These are phyloP conservation scores for Nasonia longicornis DNA, from an alignment of 1,140 invertebrate genomes.

Conservation along the genomic window DNA sequence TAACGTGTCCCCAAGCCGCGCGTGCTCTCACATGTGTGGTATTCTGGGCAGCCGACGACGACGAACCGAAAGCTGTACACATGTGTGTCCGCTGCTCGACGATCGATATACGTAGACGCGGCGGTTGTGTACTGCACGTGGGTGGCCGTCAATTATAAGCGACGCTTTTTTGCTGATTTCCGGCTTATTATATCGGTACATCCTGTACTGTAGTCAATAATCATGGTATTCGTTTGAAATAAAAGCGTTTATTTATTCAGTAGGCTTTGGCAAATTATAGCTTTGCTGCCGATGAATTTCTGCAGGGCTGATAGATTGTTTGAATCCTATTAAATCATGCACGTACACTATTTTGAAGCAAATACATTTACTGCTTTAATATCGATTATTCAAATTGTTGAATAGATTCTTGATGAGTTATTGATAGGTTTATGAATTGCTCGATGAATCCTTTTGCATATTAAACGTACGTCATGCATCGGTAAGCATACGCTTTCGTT, in stretches of 20 bases:
- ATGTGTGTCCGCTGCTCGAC: not conserved
- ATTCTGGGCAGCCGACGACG: not conserved
- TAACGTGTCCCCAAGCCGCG: constrained; percentile 58
- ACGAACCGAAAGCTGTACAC: not conserved
- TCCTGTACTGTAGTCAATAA: no score
- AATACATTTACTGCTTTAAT: not conserved
- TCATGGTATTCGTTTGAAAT: no score
- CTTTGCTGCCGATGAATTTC: not conserved
- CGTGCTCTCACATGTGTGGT: constrained; percentile 55
- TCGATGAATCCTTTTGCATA: no score
- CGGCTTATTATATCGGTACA: not conserved
- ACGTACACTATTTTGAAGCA: no score
- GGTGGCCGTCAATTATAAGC: not conserved
- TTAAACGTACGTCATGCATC: no score
- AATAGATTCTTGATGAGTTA: not conserved
- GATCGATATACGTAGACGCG: no score
- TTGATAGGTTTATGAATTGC: no score
- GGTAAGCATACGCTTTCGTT: no score
- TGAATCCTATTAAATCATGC: no score
- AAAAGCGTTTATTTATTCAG: no score
- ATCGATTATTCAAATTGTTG: not conserved
- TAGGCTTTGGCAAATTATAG: no score
- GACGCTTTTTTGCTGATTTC: not conserved
- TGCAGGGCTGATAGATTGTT: not conserved
- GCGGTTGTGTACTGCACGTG: not conserved